Conservation (phyloP, 2,888 invertebrate species). For the Acronicta alni region DNA sequence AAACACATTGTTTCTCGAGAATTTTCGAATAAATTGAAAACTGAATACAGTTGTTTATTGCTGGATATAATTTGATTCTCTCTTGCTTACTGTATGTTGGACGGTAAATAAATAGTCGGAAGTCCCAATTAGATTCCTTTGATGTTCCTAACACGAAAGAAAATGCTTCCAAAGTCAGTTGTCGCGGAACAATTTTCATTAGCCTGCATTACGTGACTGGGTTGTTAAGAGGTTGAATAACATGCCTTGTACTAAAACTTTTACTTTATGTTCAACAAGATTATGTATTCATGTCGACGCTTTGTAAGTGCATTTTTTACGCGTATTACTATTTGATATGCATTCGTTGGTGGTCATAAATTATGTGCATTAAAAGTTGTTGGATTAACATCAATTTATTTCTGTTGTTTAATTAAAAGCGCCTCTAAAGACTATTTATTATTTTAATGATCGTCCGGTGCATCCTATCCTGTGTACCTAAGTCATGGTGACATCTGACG, state of each 20-base stretch:
- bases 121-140: conserved; percentile 68
- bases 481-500: too few species aligned
- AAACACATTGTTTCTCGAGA: neutral
- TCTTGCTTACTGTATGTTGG: conserved; percentile 26
- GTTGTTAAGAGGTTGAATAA: conserved; percentile 75
- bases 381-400: neutral
- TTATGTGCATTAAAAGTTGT: neutral
- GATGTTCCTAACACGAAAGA: conserved; percentile 76
- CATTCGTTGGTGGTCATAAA: conserved; percentile 3
- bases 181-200: conserved; percentile 86
- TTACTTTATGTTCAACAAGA: conserved; percentile 71
- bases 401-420: too few species aligned
- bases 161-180: conserved; percentile 78
- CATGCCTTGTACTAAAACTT: conserved; percentile 66
- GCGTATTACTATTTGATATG: conserved; percentile 51
- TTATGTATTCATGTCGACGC: conserved; percentile 68
- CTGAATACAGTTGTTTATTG: conserved; percentile 11
- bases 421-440: too few species aligned
- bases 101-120: conserved; percentile 50
- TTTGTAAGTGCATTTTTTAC: conserved; percentile 51
- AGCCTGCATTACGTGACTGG: conserved; percentile 81
- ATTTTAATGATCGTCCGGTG: too few species aligned
- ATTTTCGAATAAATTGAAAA: conserved; percentile 4
- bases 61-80: conserved; percentile 28
- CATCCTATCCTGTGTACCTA: too few species aligned